These are phyloP conservation scores for Monochamus saltuarius DNA, from an alignment of 1,140 invertebrate species.

Conservation along the genomic window DNA sequence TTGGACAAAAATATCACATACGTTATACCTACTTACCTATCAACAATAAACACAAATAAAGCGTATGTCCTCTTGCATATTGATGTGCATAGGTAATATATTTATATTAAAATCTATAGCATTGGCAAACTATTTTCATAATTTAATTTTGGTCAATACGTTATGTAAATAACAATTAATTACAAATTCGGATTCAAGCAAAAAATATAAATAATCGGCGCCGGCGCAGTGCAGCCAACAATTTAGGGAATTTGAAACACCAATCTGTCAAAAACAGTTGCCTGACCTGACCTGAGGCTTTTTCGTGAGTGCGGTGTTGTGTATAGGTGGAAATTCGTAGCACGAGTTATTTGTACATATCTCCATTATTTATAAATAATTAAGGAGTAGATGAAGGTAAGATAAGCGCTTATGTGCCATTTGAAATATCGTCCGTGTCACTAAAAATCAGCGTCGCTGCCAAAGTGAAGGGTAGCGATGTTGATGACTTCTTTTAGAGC, in stretches of 20 bases:
- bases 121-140: too few species aligned
- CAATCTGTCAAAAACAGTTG: conserved; percentile 12
- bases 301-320: conserved; percentile 38
- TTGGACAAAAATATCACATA: too few species aligned
- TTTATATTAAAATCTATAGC: too few species aligned
- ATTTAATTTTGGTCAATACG: too few species aligned
- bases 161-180: too few species aligned
- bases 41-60: too few species aligned
- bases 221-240: background rate
- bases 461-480: background rate
- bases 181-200: background rate
- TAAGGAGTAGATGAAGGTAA: conserved; percentile 47
- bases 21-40: too few species aligned
- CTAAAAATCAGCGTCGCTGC: conserved; percentile 14
- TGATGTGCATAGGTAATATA: too few species aligned
- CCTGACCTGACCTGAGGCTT: conserved; percentile 8
- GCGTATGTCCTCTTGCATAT: too few species aligned
- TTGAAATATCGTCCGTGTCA: conserved; percentile 1
- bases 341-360: conserved; percentile 38
- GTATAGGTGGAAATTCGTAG: conserved; percentile 32
- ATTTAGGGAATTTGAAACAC: conserved; percentile 5
- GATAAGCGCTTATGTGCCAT: conserved; percentile 1
- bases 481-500: background rate
- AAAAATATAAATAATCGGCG: conserved; percentile 7
- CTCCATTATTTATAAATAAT: conserved; percentile 37